Conservation (phyloP, 2,888 invertebrate species). For the Neuroscelio doddi region DNA sequence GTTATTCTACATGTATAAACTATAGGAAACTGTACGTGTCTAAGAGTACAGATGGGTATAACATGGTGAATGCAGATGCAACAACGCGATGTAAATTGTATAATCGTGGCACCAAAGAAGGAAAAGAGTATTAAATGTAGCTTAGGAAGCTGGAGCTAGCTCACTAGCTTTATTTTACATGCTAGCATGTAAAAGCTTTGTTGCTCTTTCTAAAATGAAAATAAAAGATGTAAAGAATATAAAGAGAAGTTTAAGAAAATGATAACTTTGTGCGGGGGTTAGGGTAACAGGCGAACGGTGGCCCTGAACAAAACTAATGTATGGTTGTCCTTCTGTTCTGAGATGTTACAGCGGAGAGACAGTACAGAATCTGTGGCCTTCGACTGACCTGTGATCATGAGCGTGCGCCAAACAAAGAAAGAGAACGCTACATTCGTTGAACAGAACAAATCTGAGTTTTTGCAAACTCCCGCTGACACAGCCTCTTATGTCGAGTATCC, state of each 20-base stretch:
- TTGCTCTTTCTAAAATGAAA: too few relatives aligned
- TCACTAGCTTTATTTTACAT: slow-evolving; percentile 25
- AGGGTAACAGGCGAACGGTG: slow-evolving; percentile 62
- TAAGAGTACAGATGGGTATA: slow-evolving; percentile 54
- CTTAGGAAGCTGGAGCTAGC: slow-evolving; percentile 24
- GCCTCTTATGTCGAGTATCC: slow-evolving; percentile 66
- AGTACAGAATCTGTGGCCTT: slow-evolving; percentile 72
- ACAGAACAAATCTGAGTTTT: slow-evolving; percentile 70
- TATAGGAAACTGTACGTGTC: slow-evolving; percentile 44
- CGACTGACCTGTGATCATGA: slow-evolving; percentile 72
- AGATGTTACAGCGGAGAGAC: slow-evolving; percentile 74
- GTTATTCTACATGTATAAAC: slow-evolving; percentile 11
- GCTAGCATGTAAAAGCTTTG: slow-evolving; percentile 18
- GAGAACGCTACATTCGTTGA: slow-evolving; percentile 70
- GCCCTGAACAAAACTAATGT: slow-evolving; percentile 72
- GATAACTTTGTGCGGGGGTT: slow-evolving; percentile 46
- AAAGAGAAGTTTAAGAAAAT: slow-evolving; percentile 14
- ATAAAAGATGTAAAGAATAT: slow-evolving; percentile 21
- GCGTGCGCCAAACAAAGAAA: slow-evolving; percentile 71
- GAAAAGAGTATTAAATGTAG: slow-evolving; percentile 36
- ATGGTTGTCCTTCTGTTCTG: slow-evolving; percentile 74
- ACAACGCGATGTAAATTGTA: slow-evolving; percentile 39
- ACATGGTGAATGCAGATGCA: slow-evolving; percentile 50
- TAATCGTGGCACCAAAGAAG: slow-evolving; percentile 38
- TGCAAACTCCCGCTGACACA: slow-evolving; percentile 65